A percentile compares a stretch with the other conserved stretches of the same genome.
phyloP scores from a whole-genome alignment of 2,113 vertebrate species.

The Neotragus pygmaeus region DNA sequence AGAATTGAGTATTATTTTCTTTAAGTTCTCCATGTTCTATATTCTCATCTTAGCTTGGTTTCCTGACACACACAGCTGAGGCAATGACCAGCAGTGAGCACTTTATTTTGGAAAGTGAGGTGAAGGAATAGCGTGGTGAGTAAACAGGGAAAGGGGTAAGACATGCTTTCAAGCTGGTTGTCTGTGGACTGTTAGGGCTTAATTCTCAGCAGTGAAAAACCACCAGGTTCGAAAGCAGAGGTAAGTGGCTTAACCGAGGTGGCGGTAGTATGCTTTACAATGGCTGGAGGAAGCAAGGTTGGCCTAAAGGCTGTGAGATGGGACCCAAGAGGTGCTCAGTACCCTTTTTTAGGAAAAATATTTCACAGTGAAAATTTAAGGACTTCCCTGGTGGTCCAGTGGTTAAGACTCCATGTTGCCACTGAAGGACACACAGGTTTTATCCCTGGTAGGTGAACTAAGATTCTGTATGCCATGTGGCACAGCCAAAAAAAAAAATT shows the following conservation, averaged over 20 bases:
- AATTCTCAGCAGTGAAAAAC: not conserved
- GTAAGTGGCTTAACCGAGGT: not conserved
- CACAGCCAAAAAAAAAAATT: not conserved
- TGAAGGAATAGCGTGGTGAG: not conserved
- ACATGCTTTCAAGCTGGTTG: not conserved
- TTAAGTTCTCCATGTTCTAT: not conserved
- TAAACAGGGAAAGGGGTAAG: not conserved
- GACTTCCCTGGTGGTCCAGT: not conserved
- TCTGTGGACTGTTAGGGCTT: not conserved
- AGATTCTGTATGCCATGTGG: not conserved
- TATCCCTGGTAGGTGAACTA: not conserved
- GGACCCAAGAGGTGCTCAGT: not conserved
- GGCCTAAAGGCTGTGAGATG: not conserved
- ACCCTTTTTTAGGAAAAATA: not conserved
- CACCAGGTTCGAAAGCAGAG: not conserved
- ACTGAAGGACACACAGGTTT: not conserved
- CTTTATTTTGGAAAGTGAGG: not conserved
- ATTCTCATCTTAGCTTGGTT: not conserved
- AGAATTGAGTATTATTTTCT: not conserved
- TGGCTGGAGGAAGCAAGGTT: accelerated
- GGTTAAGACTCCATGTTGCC: not conserved
- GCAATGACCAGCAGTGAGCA: not conserved
- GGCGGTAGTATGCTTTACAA: not conserved
- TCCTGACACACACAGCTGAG: not conserved
- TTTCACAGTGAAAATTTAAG: not conserved